Conservation (phyloP, 2,113 vertebrate species). For the Urocynchramus pylzowi region DNA sequence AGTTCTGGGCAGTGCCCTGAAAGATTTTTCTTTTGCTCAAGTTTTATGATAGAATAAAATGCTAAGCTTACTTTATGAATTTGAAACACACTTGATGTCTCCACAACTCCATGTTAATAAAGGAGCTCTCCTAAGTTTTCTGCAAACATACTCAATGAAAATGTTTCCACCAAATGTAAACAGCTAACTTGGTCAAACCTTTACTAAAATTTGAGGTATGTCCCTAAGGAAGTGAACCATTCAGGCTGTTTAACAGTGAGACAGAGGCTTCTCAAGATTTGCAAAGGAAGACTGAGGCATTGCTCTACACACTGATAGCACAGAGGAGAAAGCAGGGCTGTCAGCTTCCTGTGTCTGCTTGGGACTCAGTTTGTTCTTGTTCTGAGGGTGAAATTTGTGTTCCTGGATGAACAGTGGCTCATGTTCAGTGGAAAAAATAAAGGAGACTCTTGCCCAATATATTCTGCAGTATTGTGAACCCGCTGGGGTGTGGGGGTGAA, state of each 20-base stretch:
- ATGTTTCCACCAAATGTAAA: neutral
- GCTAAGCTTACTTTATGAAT: neutral
- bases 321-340: neutral
- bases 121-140: neutral
- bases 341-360: neutral
- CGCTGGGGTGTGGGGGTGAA: neutral
- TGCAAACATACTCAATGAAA: neutral
- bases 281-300: neutral
- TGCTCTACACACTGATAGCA: neutral
- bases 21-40: neutral
- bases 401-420: neutral
- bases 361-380: neutral
- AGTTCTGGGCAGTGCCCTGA: neutral
- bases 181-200: neutral
- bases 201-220: neutral
- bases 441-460: neutral
- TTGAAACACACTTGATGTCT: neutral
- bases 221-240: neutral
- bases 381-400: neutral
- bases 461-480: neutral
- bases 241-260: neutral
- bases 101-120: neutral
- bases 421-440: neutral
- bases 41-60: neutral
- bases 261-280: neutral